Percentiles rank a stretch among this genome's conserved stretches.
Conservation (phyloP, 2,888 invertebrate genomes). For the Micoletzkya japonica region DNA sequence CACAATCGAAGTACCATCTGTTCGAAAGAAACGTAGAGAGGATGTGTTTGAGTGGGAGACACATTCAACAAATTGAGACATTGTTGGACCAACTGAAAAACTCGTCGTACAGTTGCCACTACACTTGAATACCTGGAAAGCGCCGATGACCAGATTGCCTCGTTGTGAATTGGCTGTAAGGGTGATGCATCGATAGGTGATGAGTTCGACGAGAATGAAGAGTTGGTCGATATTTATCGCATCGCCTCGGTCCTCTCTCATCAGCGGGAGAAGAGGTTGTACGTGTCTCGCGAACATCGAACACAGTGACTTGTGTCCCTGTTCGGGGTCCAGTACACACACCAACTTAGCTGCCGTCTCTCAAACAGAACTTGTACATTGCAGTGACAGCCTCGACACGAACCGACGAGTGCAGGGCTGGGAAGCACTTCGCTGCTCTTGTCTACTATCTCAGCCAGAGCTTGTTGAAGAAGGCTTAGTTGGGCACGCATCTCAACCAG, state of each 20-base stretch:
- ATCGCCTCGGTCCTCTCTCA: neutral
- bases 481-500: conserved; percentile 2
- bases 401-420: conserved; percentile 18
- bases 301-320: neutral
- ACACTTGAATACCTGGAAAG: neutral
- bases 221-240: neutral
- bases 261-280: neutral
- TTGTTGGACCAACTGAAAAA: neutral
- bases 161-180: neutral
- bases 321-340: conserved; percentile 15
- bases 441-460: neutral
- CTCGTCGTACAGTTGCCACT: neutral
- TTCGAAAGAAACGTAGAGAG: conserved; percentile 40
- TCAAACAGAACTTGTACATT: neutral
- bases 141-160: conserved; percentile 3
- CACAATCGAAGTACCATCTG: conserved; percentile 40
- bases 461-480: neutral
- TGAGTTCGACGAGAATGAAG: conserved; percentile 14
- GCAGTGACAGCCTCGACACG: neutral
- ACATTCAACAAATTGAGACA: neutral
- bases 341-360: conserved; percentile 18
- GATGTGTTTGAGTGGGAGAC: conserved; percentile 11
- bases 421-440: neutral
- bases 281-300: conserved; percentile 5
- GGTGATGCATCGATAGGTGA: conserved; percentile 12